These are phyloP conservation scores for Hipparchia sbordonii DNA, from an alignment of 2,888 invertebrate species.

Conservation along the genomic window DNA sequence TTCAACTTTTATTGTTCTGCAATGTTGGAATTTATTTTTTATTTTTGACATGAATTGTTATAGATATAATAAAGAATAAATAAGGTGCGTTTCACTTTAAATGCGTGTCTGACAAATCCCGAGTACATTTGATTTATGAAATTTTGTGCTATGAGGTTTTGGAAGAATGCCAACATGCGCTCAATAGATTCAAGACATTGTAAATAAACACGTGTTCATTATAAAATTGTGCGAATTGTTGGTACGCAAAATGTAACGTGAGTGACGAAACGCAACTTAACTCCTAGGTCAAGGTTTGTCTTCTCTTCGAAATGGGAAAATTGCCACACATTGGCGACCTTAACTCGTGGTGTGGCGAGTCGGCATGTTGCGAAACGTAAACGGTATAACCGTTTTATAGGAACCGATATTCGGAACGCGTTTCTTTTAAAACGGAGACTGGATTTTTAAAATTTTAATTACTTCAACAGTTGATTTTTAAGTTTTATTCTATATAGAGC, in stretches of 20 bases:
- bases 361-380: conserved; percentile 55
- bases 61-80: background rate
- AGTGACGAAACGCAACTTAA: conserved; percentile 75
- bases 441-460: conserved; percentile 20
- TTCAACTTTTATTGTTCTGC: no score
- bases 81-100: background rate
- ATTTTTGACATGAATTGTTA: background rate
- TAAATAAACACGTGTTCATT: conserved; percentile 30
- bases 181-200: conserved; percentile 8
- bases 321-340: conserved; percentile 80
- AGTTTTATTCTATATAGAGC: background rate
- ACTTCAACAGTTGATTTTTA: background rate
- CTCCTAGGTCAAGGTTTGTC: conserved; percentile 81
- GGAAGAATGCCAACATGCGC: conserved; percentile 27
- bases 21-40: no score
- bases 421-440: conserved; percentile 27
- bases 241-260: conserved; percentile 56
- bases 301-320: conserved; percentile 81
- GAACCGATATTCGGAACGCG: conserved; percentile 38
- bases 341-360: conserved; percentile 69
- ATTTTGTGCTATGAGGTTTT: background rate
- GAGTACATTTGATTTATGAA: background rate
- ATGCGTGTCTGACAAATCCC: background rate
- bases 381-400: conserved; percentile 38
- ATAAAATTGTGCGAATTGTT: conserved; percentile 35